Evolutionary conservation across 30 jellyfish, hydroid and myxozoan species (phyloP), one percentile per base, ranked within the genome.

Genomic region (Pelagia noctiluca): DNA sequence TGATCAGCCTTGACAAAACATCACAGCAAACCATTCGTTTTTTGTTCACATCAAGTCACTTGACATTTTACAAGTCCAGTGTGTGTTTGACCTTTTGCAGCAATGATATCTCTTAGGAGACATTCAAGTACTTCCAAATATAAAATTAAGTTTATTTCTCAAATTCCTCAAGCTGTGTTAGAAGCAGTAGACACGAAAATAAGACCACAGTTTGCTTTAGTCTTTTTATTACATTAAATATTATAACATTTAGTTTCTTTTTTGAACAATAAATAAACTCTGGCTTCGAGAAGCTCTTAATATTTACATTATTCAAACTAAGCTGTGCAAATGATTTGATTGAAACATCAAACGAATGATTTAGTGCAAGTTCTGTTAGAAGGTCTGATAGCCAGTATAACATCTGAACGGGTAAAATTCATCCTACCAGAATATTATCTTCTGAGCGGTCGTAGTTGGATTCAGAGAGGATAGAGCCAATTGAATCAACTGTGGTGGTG

Each of bases 391-490:
- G n/a, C n/a, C n/a, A n/a, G 31, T 54, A 25, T 31, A 16, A 57
- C 19, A 13, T 19, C 63, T 38, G 19, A 21, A 37, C 50, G 71
- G 63, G 63, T 42, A 47, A 26, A 71, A 32, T 62, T 67, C 81
- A 54, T 78, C 98, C 93, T 93, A 93, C 98, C 98, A 93, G 69
- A 11, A 93, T 38, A 50, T 90, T 89, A 68, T 93, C 98, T 36
- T 82, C 98, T 2, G 98, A 88, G 26, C 76, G 76, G 85, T 86
- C 96, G 38, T 87, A 93, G 19, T 93, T 97, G 24, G 98, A 93
- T 66, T 96, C 93, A 4, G 98, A 85, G 52, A 93, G 83, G 48
- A 87, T 66, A 19, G 96, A 84, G 30, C 84, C 96, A 75, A 78
- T 71, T 4, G 98, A 93, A 16, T 93, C 98, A 18, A 82, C 93